Evolutionary conservation across 2,113 vertebrate species (phyloP).

Genomic region (Rynchops niger): DNA sequence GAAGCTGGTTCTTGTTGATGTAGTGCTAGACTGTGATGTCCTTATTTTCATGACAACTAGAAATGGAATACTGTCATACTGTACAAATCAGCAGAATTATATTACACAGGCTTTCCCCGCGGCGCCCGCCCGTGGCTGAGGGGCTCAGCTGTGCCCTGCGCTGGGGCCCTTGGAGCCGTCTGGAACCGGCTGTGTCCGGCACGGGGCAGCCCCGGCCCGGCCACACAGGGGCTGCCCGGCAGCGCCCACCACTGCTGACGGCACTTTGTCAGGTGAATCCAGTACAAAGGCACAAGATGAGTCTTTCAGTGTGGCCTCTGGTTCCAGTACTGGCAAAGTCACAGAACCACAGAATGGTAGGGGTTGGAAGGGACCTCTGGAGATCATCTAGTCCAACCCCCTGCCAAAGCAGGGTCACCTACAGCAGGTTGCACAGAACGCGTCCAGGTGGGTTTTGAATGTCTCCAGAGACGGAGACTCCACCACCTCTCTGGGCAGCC

Average conservation of each 20-base stretch:
- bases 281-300: not conserved
- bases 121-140: not conserved
- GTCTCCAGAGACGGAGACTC: too few species aligned
- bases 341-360: too few species aligned
- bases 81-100: not conserved
- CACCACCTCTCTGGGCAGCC: too few species aligned
- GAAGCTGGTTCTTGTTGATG: not conserved
- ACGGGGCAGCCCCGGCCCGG: rapidly evolving
- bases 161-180: rapidly evolving
- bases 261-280: not conserved
- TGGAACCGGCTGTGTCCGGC: rapidly evolving
- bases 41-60: not conserved
- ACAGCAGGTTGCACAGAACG: too few species aligned
- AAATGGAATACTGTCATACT: not conserved
- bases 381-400: too few species aligned
- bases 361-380: too few species aligned
- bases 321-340: not conserved
- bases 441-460: too few species aligned
- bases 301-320: rapidly evolving
- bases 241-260: rapidly evolving
- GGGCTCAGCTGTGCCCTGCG: rapidly evolving
- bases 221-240: rapidly evolving
- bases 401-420: too few species aligned
- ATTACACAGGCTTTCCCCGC: not conserved
- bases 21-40: not conserved